Conservation (phyloP, 2,113 vertebrate species). For the Choloepus hoffmanni region DNA sequence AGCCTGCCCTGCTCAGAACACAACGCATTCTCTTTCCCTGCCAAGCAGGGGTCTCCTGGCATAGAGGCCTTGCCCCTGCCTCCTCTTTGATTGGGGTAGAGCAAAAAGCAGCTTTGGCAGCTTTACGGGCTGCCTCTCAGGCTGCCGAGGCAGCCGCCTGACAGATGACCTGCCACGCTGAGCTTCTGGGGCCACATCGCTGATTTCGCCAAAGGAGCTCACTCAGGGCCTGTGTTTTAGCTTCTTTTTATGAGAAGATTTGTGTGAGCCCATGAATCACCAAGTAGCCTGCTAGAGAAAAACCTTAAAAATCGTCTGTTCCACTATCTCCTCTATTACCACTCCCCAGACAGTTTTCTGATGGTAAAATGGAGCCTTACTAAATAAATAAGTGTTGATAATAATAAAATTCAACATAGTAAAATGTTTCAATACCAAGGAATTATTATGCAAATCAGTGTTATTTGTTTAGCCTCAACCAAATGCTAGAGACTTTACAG, state of each 20-base stretch:
- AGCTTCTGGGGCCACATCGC: conserved; percentile 69
- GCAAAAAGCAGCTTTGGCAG: conserved; percentile 78
- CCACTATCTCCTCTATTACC: background rate
- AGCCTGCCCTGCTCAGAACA: conserved; percentile 48
- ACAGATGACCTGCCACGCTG: conserved; percentile 69
- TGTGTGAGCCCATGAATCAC: conserved; percentile 69
- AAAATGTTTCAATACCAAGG: conserved; percentile 54
- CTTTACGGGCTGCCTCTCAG: conserved; percentile 80
- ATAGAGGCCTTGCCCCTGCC: conserved; percentile 62
- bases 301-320: conserved; percentile 15
- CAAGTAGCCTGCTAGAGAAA: conserved; percentile 17
- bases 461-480: conserved; percentile 37
- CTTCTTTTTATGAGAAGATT: conserved; percentile 51
- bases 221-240: conserved; percentile 35
- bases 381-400: conserved; percentile 72
- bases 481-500: background rate
- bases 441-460: conserved; percentile 24
- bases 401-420: conserved; percentile 37
- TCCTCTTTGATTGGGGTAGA: conserved; percentile 72
- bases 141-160: conserved; percentile 79
- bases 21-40: background rate
- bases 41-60: conserved; percentile 41
- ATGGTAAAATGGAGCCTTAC: conserved; percentile 64
- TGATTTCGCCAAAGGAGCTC: conserved; percentile 42
- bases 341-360: conserved; percentile 51